These are phyloP conservation scores for Pseudomyrmex gracilis DNA, from an alignment of 1,140 invertebrate genomes.

Conservation along the genomic window DNA sequence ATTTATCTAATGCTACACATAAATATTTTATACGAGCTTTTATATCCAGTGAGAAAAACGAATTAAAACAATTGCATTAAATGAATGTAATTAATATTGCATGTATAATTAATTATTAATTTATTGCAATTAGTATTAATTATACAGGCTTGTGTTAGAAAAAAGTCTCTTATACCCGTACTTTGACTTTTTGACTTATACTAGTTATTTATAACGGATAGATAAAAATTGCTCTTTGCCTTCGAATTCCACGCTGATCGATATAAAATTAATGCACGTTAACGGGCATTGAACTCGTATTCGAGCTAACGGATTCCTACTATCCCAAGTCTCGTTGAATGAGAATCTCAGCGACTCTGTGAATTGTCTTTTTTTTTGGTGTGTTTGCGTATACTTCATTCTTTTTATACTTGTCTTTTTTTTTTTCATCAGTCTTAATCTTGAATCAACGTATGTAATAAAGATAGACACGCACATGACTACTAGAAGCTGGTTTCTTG, in stretches of 20 bases:
- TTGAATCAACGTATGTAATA: no score
- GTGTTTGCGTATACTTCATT: neutral
- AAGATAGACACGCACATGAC: no score
- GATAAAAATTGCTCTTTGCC: constrained; percentile 12
- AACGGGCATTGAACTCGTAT: constrained; percentile 52
- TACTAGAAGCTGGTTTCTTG: no score
- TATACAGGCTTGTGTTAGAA: neutral
- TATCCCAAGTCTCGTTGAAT: constrained; percentile 32
- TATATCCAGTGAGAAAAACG: no score
- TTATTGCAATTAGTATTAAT: no score
- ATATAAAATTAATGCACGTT: constrained; percentile 48
- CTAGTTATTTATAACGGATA: neutral
- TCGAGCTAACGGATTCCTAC: constrained; percentile 38
- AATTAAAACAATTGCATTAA: no score
- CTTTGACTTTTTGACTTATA: constrained; percentile 8
- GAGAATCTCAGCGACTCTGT: constrained; percentile 15
- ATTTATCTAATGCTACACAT: no score
- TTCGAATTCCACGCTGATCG: constrained; percentile 35
- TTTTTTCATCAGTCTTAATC: no score
- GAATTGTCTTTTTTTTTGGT: neutral
- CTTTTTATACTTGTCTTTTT: neutral
- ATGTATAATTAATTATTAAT: no score
- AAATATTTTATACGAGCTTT: no score
- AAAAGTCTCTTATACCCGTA: neutral
- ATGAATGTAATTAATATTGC: no score